These are phyloP conservation scores for Eulemur coronatus DNA, from an alignment of 2,797 vertebrate genomes.

Conservation along the genomic window DNA sequence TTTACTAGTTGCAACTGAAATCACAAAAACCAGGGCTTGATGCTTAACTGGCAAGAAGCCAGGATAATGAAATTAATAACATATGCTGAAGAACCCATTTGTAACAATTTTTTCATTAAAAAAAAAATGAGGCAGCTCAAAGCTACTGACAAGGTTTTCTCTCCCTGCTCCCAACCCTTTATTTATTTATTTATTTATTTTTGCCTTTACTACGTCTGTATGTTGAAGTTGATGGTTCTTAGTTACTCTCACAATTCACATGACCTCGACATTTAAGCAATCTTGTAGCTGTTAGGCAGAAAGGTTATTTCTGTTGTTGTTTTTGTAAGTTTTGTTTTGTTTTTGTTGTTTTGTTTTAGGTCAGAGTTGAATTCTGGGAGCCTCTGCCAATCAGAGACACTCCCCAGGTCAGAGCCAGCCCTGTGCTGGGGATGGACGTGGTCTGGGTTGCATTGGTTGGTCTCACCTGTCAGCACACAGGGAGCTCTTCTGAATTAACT, in stretches of 20 bases:
- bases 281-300: constrained; percentile 66
- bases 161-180: not conserved
- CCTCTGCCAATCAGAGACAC: not conserved
- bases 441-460: not conserved
- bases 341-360: not conserved
- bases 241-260: constrained; percentile 79
- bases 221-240: constrained; percentile 70
- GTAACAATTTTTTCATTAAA: constrained; percentile 87
- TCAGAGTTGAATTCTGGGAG: not conserved
- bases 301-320: constrained; percentile 50
- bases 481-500: not conserved
- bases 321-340: not conserved
- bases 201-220: constrained; percentile 66
- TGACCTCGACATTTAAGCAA: constrained; percentile 77
- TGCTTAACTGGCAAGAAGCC: constrained; percentile 86
- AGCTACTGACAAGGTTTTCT: constrained; percentile 86
- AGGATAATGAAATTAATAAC: constrained; percentile 88
- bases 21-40: constrained; percentile 86
- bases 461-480: not conserved
- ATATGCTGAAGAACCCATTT: constrained; percentile 89
- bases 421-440: not conserved
- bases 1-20: constrained; percentile 88
- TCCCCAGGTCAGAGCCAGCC: not conserved
- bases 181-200: constrained; percentile 22
- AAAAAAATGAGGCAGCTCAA: constrained; percentile 84